A percentile compares a stretch with the other conserved stretches of the same genome.
Conservation (phyloP, 2,888 invertebrate species). For the Limnephilus rhombicus region DNA sequence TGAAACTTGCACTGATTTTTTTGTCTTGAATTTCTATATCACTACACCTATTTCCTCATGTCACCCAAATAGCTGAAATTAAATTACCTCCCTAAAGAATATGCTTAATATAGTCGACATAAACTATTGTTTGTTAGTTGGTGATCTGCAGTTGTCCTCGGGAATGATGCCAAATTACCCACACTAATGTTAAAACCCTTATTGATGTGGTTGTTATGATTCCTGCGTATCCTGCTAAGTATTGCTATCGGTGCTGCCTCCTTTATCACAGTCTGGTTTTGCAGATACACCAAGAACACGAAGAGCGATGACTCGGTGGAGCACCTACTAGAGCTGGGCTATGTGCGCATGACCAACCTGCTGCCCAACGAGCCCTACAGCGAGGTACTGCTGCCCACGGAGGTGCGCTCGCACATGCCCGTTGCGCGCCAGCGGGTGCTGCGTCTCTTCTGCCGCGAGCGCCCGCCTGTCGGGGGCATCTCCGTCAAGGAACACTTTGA, state of each 20-base stretch:
- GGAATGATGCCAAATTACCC: too few relatives aligned
- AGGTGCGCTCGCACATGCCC: constrained; percentile 86
- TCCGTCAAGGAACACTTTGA: constrained; percentile 99
- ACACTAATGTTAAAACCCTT: too few relatives aligned
- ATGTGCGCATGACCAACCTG: constrained; percentile 95
- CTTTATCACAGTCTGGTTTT: constrained; percentile 61
- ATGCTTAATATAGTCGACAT: too few relatives aligned
- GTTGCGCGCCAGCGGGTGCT: constrained; percentile 94
- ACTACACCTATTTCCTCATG: too few relatives aligned
- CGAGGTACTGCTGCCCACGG: constrained; percentile 80
- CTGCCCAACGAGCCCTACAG: constrained; percentile 96
- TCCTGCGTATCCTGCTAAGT: too few relatives aligned
- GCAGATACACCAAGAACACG: constrained; percentile 95
- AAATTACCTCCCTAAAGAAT: too few relatives aligned
- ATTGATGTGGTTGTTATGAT: too few relatives aligned
- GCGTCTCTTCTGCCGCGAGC: constrained; percentile 96
- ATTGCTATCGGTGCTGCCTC: not conserved
- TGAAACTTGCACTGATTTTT: too few relatives aligned
- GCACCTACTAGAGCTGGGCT: constrained; percentile 96
- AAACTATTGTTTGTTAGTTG: too few relatives aligned
- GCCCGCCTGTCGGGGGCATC: constrained; percentile 98
- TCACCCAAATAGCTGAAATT: too few relatives aligned
- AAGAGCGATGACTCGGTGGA: constrained; percentile 98
- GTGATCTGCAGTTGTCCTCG: too few relatives aligned
- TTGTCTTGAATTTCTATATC: too few relatives aligned